These are phyloP conservation scores for Varanus komodoensis DNA, from an alignment of 2,113 vertebrate species.

Conservation along the genomic window DNA sequence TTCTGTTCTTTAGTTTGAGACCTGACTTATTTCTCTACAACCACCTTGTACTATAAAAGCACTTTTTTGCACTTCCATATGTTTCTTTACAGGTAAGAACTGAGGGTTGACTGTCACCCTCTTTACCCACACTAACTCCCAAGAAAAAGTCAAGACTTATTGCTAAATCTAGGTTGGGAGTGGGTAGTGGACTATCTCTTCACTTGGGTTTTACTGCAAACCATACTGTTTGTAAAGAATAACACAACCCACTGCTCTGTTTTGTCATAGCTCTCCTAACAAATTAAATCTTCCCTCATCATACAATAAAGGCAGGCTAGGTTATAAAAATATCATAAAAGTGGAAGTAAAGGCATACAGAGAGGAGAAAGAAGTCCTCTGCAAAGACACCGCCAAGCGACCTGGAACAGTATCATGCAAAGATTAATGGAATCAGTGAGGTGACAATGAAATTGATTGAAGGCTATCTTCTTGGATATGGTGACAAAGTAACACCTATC, in stretches of 20 bases:
- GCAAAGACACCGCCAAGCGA: conserved; percentile 22
- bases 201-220: background rate
- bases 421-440: conserved; percentile 39
- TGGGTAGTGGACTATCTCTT: conserved; percentile 11
- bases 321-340: conserved; percentile 24
- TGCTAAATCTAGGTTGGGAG: background rate
- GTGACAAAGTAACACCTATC: conserved; percentile 3
- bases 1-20: background rate
- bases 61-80: no score
- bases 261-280: conserved; percentile 21
- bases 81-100: background rate
- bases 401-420: conserved; percentile 23
- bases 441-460: conserved; percentile 8
- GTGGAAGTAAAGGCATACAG: background rate
- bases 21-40: background rate
- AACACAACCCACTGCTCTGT: background rate
- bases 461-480: conserved; percentile 20
- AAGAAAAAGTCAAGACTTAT: conserved; percentile 3
- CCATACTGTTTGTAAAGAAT: background rate
- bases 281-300: conserved; percentile 24
- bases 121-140: background rate
- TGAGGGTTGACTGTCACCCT: background rate
- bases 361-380: conserved; percentile 34
- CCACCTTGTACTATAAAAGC: background rate
- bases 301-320: conserved; percentile 13